phyloP scores from a whole-genome alignment of 2,797 vertebrate genomes.

The Sebastes diaconus region DNA sequence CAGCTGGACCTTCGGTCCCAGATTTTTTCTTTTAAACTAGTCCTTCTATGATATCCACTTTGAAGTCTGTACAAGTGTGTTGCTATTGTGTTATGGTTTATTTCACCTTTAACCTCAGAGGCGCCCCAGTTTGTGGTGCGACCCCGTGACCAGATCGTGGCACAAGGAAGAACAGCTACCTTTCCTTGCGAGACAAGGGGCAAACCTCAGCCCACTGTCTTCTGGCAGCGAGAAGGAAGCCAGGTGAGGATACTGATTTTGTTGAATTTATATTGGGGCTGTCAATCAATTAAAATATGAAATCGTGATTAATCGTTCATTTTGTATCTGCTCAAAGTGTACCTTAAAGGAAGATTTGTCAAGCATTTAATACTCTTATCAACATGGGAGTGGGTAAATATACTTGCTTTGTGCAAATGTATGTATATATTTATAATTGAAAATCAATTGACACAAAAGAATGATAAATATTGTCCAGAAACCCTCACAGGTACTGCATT shows the following conservation, averaged over 20 bases:
- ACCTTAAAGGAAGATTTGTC: too few species aligned
- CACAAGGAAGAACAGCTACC: conserved; percentile 92
- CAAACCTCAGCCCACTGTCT: conserved; percentile 97
- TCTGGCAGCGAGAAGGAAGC: conserved; percentile 98
- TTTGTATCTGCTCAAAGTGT: too few species aligned
- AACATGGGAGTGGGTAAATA: too few species aligned
- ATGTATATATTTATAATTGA: too few species aligned
- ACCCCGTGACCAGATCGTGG: conserved; percentile 97
- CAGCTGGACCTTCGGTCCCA: conserved; percentile 14
- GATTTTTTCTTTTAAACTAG: background rate
- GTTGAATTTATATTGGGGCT: background rate
- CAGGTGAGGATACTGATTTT: conserved; percentile 85
- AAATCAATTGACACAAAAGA: background rate
- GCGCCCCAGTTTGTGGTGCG: conserved; percentile 96
- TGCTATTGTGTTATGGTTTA: conserved; percentile 45
- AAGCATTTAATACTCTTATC: too few species aligned
- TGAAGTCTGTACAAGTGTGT: conserved; percentile 5
- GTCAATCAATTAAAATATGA: accelerated
- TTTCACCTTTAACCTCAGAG: conserved; percentile 84
- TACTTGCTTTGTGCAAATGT: too few species aligned
- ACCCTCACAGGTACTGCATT: too few species aligned
- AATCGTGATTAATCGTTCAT: background rate
- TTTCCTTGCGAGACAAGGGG: conserved; percentile 98
- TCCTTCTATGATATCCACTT: background rate
- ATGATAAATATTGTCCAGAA: background rate